phyloP scores from a whole-genome alignment of 1,140 invertebrate genomes.

The Phenacoccus solenopsis region DNA sequence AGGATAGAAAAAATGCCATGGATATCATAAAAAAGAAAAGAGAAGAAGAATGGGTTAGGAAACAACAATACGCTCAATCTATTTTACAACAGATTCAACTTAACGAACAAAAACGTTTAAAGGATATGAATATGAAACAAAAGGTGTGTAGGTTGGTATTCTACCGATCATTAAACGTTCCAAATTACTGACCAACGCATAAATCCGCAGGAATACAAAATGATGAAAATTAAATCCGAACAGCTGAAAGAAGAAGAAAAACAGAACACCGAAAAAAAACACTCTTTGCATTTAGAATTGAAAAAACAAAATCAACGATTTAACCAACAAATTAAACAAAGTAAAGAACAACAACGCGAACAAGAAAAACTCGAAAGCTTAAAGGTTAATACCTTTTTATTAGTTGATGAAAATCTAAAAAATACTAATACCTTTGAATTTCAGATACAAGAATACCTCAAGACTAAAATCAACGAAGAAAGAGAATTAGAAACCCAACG shows the following conservation, averaged over 20 bases:
- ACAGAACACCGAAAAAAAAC: not conserved
- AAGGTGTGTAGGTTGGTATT: conserved; percentile 32
- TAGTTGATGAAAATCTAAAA: not conserved
- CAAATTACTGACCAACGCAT: too few relatives aligned
- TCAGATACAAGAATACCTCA: conserved; percentile 11
- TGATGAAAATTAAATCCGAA: not conserved
- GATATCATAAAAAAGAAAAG: conserved; percentile 33
- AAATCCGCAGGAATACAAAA: conserved; percentile 5
- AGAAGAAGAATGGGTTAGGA: conserved; percentile 29
- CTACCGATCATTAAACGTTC: too few relatives aligned
- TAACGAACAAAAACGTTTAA: conserved; percentile 42
- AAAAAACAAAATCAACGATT: conserved; percentile 8
- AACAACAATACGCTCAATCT: conserved; percentile 33
- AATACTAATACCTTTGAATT: not conserved
- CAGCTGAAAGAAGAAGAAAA: not conserved
- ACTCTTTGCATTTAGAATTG: not conserved
- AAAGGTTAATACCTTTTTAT: not conserved
- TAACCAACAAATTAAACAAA: conserved; percentile 7
- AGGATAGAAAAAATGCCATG: conserved; percentile 37
- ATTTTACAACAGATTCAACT: conserved; percentile 43
- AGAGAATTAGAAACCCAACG: not conserved
- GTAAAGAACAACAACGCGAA: not conserved
- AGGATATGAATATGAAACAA: conserved; percentile 48
- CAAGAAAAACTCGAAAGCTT: conserved; percentile 9
- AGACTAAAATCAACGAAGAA: not conserved